Evolutionary conservation across 2,797 vertebrate species (phyloP).

Genomic region (Pipistrellus kuhlii): DNA sequence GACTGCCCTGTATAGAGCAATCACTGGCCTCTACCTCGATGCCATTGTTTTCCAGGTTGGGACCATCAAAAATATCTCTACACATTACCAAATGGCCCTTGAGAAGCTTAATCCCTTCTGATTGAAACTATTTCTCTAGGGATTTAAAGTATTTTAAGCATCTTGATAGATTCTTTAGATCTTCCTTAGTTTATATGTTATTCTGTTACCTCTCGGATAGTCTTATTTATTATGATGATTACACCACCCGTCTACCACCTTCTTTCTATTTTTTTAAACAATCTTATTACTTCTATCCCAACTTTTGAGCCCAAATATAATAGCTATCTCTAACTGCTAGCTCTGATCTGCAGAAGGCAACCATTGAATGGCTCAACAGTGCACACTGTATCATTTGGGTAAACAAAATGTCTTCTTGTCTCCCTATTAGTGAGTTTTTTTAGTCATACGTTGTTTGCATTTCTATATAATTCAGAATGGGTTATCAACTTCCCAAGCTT

Average conservation of each 20-base stretch:
- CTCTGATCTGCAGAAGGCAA: background rate
- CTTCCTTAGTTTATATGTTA: background rate
- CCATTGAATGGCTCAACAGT: background rate
- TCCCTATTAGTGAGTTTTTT: background rate
- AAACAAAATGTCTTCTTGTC: background rate
- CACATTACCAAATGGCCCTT: background rate
- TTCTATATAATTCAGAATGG: background rate
- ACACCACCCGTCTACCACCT: background rate
- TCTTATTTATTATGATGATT: background rate
- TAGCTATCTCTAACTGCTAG: background rate
- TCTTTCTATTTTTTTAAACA: background rate
- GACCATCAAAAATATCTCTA: background rate
- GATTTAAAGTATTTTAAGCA: background rate
- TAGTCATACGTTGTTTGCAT: background rate
- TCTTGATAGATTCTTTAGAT: background rate
- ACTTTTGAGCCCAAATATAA: background rate
- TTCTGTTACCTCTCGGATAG: background rate
- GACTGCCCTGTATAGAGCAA: background rate
- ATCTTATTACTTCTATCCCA: background rate
- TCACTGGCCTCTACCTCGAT: background rate
- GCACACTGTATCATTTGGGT: background rate
- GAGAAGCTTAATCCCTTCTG: background rate
- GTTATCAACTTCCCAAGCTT: background rate
- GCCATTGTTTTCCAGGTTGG: background rate
- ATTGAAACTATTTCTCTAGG: background rate